Evolutionary conservation across 2,113 vertebrate species (phyloP), one percentile per base, ranked within the genome.

Genomic region (Corythornis vintsioides): DNA sequence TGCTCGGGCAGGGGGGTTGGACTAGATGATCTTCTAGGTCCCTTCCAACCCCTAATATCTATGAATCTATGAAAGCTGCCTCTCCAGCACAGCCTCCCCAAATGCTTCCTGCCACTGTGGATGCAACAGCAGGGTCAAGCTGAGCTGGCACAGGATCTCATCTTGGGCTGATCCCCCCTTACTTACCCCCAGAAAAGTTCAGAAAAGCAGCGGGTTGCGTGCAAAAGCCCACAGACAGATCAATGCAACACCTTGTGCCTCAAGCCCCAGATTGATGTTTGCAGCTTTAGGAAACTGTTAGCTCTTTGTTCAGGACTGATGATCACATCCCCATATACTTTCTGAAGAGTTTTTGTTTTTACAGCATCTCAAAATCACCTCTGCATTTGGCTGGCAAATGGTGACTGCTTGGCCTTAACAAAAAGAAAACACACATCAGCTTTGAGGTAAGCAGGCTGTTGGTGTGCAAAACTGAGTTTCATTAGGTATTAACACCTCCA

Each of bases 131-230:
- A 73, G 22, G 22, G 22, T 42, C 53, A 24, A 42, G 63, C 26
- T 69, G 29, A 82, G 53, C 48, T 82, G 81, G 15, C 11, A 31
- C 40, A 48, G 40, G 42, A 31, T 55, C 67, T 80, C 35, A 25
- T 35, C 73, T 56, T n/a, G 40, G 35, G 7, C 78, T 91, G 63
- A 38, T 13, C 2, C 3, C 45, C 12, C 11, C 10, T 35, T 33
- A 24, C 40, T 50, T 48, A 64, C 77, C 24, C 57, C 25, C 0
- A 0, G 53, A 69, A 80, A 35, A 0, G 0, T n/a, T 43, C 45
- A 22, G 52, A 76, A 87, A 63, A 63, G 25, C 2, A 1, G 38
- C 13, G 3, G 5, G 4, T 63, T 50, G 16, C 38, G 33, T 73
- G 53, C 45, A 52, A 79, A 93, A 59, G 59, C 71, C 45, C 56